These are phyloP conservation scores for Drosophila emarginata DNA, from an alignment of 2,888 invertebrate genomes.

Conservation along the genomic window DNA sequence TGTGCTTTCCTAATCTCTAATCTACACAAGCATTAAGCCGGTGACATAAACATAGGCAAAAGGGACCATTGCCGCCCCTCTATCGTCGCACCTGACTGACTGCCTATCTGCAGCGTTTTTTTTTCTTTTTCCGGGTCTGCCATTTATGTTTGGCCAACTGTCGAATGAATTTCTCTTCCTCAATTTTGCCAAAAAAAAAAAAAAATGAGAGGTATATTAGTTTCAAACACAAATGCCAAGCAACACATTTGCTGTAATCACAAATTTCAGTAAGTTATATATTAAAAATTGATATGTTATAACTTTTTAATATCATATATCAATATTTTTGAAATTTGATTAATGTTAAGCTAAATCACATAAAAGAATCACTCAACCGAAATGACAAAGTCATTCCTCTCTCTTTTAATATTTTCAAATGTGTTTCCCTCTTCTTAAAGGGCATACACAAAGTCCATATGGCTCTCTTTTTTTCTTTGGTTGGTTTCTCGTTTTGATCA, in stretches of 20 bases:
- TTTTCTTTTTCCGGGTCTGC: constrained; percentile 32
- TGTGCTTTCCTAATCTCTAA: constrained; percentile 69
- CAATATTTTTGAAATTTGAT: no score
- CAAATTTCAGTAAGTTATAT: no score
- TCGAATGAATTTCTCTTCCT: constrained; percentile 19
- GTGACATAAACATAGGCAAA: constrained; percentile 55
- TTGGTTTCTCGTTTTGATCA: constrained; percentile 18
- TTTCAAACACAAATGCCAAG: no score
- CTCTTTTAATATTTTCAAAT: not conserved
- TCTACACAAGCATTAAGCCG: constrained; percentile 68
- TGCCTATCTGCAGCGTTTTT: constrained; percentile 44
- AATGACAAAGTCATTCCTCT: not conserved
- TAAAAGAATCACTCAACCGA: no score
- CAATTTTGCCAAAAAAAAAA: not conserved
- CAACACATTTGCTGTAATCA: no score
- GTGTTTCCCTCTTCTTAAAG: not conserved
- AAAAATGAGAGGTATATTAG: not conserved
- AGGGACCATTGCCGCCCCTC: not conserved
- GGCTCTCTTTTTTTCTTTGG: constrained; percentile 8
- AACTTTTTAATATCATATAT: no score
- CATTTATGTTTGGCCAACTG: constrained; percentile 66
- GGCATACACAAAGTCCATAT: not conserved
- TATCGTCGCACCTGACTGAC: not conserved
- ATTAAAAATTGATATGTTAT: no score
- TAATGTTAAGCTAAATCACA: no score